Base-by-base conservation (phyloP, 2,113 vertebrate genomes). In the Sander lucioperca region DNA sequence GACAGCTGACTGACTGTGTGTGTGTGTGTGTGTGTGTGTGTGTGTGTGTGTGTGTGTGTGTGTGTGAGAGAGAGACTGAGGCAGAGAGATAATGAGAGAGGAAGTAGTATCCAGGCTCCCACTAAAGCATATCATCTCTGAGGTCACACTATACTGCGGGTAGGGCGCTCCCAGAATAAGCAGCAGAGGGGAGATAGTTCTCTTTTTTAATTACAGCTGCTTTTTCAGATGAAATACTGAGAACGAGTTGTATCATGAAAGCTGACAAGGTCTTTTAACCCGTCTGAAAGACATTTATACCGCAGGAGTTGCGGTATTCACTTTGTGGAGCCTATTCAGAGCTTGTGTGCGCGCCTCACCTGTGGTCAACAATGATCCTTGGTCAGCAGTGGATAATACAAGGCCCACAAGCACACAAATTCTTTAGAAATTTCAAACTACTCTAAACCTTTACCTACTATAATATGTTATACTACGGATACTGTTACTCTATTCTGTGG, bases 1-100 rank as follows among this genome's bases (percentile, higher is more conserved):
- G 78, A 84, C 74, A 63, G 66, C 63, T 79, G 88, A 88, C 72
- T 88, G 88, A 64, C 70, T 62, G 0, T 74, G 36, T 83, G 82
- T 81, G 77, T 69, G 50, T 64, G 30, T 48, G 59, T 63, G 66
- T 51, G 56, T 53, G 68, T 21, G 48, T 30, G 50, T 54, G 30
- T 79, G 65, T 74, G 27, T 71, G 54, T 61, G 27, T 47, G 45
- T 69, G 74, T 61, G 58, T 61, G 27, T 51, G 77, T 75, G 63
- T 74, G 33, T 58, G 21, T n/a, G n/a, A 33, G 27, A 27, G 27
- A 2, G 45, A 72, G 61, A 69, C 4, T 12, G 54, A 62, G 51
- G 51, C 64, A 69, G 63, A 71, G 70, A 80, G 70, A 76, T 59
- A 48, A 45, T 66, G 30, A 79, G 67, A 70, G 45, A 70, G 45